Conservation (phyloP, 35 echinoderm and acorn worm genomes). For the Lytechinus pictus region DNA sequence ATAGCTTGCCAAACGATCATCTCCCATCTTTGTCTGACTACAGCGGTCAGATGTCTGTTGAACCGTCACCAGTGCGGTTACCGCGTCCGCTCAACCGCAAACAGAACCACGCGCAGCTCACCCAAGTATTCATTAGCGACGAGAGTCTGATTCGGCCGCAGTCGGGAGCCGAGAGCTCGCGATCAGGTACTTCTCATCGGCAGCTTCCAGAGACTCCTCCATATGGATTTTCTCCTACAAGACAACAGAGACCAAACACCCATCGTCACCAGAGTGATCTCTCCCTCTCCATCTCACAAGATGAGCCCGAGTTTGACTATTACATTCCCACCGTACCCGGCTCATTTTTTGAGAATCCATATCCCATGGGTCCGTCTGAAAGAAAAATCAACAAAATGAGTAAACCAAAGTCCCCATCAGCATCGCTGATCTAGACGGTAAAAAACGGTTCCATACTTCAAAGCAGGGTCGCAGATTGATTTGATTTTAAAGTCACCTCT, state of each 20-base stretch:
- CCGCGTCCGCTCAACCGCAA: constrained; percentile 72
- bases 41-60: constrained; percentile 52
- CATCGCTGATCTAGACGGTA: not conserved
- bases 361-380: constrained; percentile 37
- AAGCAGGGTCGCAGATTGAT: not conserved
- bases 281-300: constrained; percentile 71
- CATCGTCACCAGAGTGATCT: constrained; percentile 70
- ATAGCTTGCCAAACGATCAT: constrained; percentile 37
- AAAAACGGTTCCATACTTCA: not conserved
- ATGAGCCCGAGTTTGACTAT: constrained; percentile 89
- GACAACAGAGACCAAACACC: constrained; percentile 15
- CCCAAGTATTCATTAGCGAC: constrained; percentile 87
- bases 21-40: not conserved
- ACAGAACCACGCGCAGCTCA: constrained; percentile 72
- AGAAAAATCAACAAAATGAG: constrained; percentile 35
- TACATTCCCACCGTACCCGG: constrained; percentile 88
- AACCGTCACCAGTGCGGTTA: constrained; percentile 72
- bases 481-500: too few species aligned
- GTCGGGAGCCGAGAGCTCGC: constrained; percentile 73
- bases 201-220: constrained; percentile 79
- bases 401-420: constrained; percentile 24
- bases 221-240: constrained; percentile 66
- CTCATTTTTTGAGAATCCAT: constrained; percentile 83
- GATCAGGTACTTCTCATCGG: constrained; percentile 50
- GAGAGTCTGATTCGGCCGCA: constrained; percentile 72